These are phyloP conservation scores for Genyomyrus donnyi DNA, from an alignment of 2,113 vertebrate genomes.

Conservation along the genomic window DNA sequence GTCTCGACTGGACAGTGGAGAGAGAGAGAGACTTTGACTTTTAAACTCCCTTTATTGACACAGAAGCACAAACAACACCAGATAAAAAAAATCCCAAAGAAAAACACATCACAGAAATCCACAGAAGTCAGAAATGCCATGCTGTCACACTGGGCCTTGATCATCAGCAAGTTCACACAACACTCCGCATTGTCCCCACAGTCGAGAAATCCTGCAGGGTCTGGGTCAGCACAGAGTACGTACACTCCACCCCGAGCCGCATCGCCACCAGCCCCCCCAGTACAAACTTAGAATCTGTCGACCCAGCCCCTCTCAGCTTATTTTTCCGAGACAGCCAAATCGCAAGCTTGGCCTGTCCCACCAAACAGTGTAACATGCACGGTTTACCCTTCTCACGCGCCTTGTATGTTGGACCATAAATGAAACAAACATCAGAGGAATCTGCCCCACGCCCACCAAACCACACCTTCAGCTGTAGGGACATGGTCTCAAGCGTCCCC, in stretches of 20 bases:
- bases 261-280: background rate
- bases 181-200: background rate
- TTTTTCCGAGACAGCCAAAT: background rate
- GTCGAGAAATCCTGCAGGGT: background rate
- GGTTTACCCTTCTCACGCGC: background rate
- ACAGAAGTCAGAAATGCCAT: background rate
- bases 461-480: background rate
- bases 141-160: background rate
- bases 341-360: background rate
- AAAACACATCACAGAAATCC: background rate
- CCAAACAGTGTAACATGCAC: background rate
- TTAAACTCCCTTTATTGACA: no score
- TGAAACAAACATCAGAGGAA: background rate
- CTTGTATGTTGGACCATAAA: background rate
- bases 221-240: background rate
- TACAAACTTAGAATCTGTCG: background rate
- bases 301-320: background rate
- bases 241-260: background rate
- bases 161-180: background rate
- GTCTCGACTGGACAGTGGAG: constrained; percentile 38
- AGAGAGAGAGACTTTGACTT: background rate
- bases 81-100: no score
- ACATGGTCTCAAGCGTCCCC: background rate
- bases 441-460: background rate
- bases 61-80: no score